Percentiles rank a stretch among this genome's conserved stretches.
phyloP scores from a whole-genome alignment of 92 coral and sea anemone species.

The Epizoanthus illoricatus region DNA sequence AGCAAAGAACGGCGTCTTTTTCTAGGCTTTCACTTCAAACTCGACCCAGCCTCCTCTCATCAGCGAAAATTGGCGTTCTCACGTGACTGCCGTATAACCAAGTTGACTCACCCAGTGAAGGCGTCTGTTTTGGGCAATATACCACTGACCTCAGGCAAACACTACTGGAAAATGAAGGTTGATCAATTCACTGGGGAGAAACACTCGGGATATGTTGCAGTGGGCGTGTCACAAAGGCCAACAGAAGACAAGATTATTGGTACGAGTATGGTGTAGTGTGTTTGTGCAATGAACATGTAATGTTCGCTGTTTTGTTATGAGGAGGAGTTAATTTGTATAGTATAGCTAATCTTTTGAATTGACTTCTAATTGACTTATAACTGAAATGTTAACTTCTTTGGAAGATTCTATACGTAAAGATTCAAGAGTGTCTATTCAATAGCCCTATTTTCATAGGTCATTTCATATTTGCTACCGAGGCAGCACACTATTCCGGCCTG shows the following conservation, averaged over 20 bases:
- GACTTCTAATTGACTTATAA: too few species aligned
- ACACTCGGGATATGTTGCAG: conserved; percentile 68
- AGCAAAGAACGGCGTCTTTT: background rate
- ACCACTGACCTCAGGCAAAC: conserved; percentile 71
- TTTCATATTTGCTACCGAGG: too few species aligned
- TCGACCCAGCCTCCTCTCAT: conserved; percentile 71
- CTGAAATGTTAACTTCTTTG: too few species aligned
- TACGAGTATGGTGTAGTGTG: conserved; percentile 21
- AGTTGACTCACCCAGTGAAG: conserved; percentile 63
- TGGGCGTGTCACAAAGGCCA: conserved; percentile 60
- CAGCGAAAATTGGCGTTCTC: conserved; percentile 83
- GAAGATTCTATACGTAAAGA: too few species aligned
- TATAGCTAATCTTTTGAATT: too few species aligned
- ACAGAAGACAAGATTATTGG: conserved; percentile 56
- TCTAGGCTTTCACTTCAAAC: conserved; percentile 74
- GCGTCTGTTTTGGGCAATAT: conserved; percentile 64
- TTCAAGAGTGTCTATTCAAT: too few species aligned
- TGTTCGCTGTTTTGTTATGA: too few species aligned
- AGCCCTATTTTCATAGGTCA: too few species aligned
- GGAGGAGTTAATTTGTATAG: too few species aligned
- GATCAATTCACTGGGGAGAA: conserved; percentile 77
- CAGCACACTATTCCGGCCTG: too few species aligned
- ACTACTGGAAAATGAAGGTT: conserved; percentile 81
- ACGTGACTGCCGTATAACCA: conserved; percentile 76
- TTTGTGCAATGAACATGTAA: background rate